phyloP scores from a whole-genome alignment of 2,113 vertebrate genomes.

The Rutilus rutilus region DNA sequence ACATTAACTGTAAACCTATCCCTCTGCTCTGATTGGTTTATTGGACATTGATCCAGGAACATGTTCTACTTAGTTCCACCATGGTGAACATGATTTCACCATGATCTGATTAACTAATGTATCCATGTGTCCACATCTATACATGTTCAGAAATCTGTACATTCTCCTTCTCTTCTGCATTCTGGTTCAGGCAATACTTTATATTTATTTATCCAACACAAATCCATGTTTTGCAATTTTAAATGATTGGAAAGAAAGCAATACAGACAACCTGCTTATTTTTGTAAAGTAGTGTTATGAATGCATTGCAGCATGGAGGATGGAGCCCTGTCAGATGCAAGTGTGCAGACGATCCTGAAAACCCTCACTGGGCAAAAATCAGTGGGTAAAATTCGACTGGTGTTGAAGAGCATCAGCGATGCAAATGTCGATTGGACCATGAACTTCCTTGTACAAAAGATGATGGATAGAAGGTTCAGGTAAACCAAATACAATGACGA shows the following conservation, averaged over 20 bases:
- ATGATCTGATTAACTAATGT: not conserved
- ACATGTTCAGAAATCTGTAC: too few relatives aligned
- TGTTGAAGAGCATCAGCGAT: constrained; percentile 7
- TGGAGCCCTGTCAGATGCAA: constrained; percentile 34
- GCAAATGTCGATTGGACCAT: not conserved
- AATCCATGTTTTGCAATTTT: not conserved
- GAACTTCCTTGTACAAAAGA: not conserved
- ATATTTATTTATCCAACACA: not conserved
- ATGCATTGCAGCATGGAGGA: constrained; percentile 18
- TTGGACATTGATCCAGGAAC: too few relatives aligned
- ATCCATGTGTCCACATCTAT: too few relatives aligned
- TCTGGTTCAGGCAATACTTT: not conserved
- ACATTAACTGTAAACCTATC: too few relatives aligned
- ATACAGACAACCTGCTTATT: too few relatives aligned
- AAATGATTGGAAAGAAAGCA: not conserved
- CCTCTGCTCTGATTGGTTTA: too few relatives aligned
- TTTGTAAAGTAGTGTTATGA: not conserved
- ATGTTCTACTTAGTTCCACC: too few relatives aligned
- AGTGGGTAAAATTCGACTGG: constrained; percentile 17
- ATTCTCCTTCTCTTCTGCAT: not conserved
- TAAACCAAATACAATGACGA: not conserved
- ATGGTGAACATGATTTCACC: not conserved
- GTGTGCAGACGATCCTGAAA: constrained; percentile 37
- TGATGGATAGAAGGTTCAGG: constrained; percentile 1
- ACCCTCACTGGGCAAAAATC: constrained; percentile 11